Percentiles rank a stretch among this genome's conserved stretches.
phyloP scores from a whole-genome alignment of 2,113 vertebrate species.

The Dermatemys mawii region DNA sequence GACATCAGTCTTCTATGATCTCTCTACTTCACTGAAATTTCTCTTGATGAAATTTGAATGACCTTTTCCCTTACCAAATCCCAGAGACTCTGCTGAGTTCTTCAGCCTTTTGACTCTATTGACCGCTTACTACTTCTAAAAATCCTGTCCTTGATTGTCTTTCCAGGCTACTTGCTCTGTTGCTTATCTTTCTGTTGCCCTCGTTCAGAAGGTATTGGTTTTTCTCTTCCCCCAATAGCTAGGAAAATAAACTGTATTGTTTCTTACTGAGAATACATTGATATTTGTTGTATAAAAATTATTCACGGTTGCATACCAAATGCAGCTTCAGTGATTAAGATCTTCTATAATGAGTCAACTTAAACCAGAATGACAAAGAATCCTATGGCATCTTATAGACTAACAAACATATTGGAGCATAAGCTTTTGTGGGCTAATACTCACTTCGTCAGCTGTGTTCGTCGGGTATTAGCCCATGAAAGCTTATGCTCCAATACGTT shows the following conservation, averaged over 20 bases:
- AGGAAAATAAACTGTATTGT: background rate
- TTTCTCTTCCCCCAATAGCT: background rate
- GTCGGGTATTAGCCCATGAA: too few relatives aligned
- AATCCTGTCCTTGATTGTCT: background rate
- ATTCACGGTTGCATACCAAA: background rate
- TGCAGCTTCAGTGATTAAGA: background rate
- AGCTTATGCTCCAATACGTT: too few relatives aligned
- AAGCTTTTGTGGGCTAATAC: too few relatives aligned
- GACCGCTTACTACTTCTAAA: background rate
- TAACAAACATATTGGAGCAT: too few relatives aligned
- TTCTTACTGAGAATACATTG: background rate
- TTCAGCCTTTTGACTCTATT: background rate
- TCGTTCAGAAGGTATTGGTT: background rate
- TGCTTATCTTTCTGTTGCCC: background rate
- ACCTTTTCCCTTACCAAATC: background rate
- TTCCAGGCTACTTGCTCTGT: background rate
- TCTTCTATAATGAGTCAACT: conserved; percentile 8
- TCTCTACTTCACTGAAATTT: background rate
- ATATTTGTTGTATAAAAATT: background rate
- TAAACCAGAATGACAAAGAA: background rate
- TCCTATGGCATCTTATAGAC: too few relatives aligned
- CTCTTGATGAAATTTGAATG: background rate
- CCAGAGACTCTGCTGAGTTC: background rate
- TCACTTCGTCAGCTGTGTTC: too few relatives aligned
- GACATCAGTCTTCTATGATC: background rate